Evolutionary conservation across 1,140 invertebrate genomes (phyloP), one percentile per base, ranked within the genome.

Genomic region (Amyelois transitella): DNA sequence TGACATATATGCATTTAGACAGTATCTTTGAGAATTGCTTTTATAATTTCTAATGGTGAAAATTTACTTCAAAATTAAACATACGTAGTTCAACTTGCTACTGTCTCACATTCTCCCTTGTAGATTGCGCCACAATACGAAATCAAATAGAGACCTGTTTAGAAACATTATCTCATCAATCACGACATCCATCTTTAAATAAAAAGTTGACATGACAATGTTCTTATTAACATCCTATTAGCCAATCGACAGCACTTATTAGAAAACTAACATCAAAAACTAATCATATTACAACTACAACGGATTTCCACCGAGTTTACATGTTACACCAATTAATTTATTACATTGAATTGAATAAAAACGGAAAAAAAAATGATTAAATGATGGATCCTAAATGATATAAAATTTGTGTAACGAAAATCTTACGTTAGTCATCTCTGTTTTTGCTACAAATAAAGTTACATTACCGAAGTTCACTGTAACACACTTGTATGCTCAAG

Each of bases 181-280:
- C 22, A 24, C 8, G 22, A 5, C 22, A 24, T 24, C 3, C n/a
- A n/a, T n/a, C n/a, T n/a, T n/a, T n/a, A n/a, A n/a, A n/a, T n/a
- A n/a, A n/a, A n/a, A n/a, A n/a, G n/a, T n/a, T n/a, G n/a, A n/a
- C n/a, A n/a, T n/a, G n/a, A n/a, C n/a, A n/a, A n/a, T n/a, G n/a
- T n/a, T n/a, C n/a, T n/a, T n/a, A 57, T 74, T 69, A 72, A 77
- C 74, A 67, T 71, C 47, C 18, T 28, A 25, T 51, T 80, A 78
- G 70, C 3, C 32, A 38, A 38, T 38, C 32, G 1, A 14, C n/a
- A 38, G 17, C n/a, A 38, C 72, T 78, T 75, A 71, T 74, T 66
- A 78, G 58, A 64, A 71, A 77, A 77, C 77, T 82, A 76, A 81
- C 76, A 80, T 80, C 68, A 55, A 78, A 70, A 77, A 77, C 67